Percentiles rank a stretch among this genome's conserved stretches.
These are phyloP conservation scores for Hartigia nigra DNA, from an alignment of 2,888 invertebrate species.

Conservation along the genomic window DNA sequence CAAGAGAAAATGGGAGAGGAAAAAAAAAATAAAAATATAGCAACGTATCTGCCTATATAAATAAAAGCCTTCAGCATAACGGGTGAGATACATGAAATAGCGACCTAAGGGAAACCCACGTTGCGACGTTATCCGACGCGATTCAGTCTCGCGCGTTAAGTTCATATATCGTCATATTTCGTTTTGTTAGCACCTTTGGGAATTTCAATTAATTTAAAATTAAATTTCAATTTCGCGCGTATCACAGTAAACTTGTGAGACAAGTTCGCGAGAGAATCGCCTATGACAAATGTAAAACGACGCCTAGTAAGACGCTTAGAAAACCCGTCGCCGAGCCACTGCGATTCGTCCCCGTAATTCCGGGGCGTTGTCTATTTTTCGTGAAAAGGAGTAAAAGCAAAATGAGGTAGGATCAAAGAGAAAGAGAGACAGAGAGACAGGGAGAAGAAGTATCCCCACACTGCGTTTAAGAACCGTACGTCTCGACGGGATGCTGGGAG, in stretches of 20 bases:
- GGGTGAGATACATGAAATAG: background rate
- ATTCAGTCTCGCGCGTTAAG: background rate
- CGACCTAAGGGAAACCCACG: background rate
- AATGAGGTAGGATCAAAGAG: background rate
- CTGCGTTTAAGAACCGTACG: background rate
- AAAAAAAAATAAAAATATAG: background rate
- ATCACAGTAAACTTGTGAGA: background rate
- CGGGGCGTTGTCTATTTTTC: background rate
- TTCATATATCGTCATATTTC: background rate
- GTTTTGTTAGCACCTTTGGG: background rate
- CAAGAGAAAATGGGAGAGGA: background rate
- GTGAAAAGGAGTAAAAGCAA: background rate
- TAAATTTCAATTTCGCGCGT: constrained; percentile 21
- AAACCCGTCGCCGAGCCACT: background rate
- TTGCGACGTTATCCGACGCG: background rate
- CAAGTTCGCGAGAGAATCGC: constrained; percentile 31
- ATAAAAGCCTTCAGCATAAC: background rate
- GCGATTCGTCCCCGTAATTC: background rate
- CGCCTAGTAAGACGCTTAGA: background rate
- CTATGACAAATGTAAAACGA: constrained; percentile 42
- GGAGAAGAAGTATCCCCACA: background rate
- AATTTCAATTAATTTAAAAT: constrained; percentile 19
- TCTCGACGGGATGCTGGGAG: background rate
- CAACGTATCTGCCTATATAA: background rate
- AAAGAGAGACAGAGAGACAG: background rate